Percentiles rank a stretch among this genome's conserved stretches.
Evolutionary conservation across 2,888 invertebrate genomes (phyloP).

Genomic region (Ctenicera cuprea): DNA sequence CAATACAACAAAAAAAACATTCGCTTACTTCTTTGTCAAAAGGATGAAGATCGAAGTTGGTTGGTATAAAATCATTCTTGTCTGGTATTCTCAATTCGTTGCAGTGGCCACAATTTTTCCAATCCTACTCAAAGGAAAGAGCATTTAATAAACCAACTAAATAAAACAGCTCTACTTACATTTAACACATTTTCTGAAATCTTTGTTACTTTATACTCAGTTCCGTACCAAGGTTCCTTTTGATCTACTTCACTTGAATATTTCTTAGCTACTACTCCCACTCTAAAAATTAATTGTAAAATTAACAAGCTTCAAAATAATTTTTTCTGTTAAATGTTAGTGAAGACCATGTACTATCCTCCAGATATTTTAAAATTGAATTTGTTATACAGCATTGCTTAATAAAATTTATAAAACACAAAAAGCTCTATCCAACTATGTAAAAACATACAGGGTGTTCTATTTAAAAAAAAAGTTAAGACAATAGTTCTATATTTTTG

Average conservation of each 20-base stretch:
- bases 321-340: too few species aligned
- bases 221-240: slow-evolving; percentile 93
- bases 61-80: slow-evolving; percentile 95
- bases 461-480: too few species aligned
- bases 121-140: slow-evolving; percentile 74
- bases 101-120: slow-evolving; percentile 80
- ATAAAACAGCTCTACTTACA: slow-evolving; percentile 70
- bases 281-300: slow-evolving; percentile 71
- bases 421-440: too few species aligned
- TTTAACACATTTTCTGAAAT: slow-evolving; percentile 80
- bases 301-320: too few species aligned
- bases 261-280: slow-evolving; percentile 86
- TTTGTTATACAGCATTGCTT: too few species aligned
- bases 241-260: slow-evolving; percentile 82
- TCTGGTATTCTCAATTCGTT: slow-evolving; percentile 84
- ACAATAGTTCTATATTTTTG: too few species aligned
- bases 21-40: slow-evolving; percentile 76
- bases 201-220: slow-evolving; percentile 85
- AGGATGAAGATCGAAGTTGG: slow-evolving; percentile 82
- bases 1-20: too few species aligned
- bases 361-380: too few species aligned
- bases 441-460: too few species aligned
- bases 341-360: too few species aligned
- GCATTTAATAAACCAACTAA: too few species aligned
- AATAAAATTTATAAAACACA: too few species aligned